phyloP scores from a whole-genome alignment of 2,888 invertebrate genomes.

The Sinotaia quadrata region DNA sequence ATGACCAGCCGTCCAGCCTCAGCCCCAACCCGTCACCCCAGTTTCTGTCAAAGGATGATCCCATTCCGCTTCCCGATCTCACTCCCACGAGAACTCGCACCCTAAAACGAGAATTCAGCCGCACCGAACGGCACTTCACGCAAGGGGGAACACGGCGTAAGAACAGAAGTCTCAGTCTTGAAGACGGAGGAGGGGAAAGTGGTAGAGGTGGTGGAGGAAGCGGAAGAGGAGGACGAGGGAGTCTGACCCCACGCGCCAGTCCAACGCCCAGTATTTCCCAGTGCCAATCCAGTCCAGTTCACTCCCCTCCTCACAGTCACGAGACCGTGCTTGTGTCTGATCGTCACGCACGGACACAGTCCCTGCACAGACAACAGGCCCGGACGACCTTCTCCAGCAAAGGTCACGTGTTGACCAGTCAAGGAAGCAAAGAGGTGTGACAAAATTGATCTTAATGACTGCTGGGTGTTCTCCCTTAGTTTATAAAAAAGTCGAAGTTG shows the following conservation, averaged over 20 bases:
- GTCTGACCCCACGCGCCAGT: constrained; percentile 9
- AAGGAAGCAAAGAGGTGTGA: constrained; percentile 25
- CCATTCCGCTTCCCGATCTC: constrained; percentile 23
- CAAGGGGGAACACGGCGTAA: not conserved
- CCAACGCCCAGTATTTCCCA: constrained; percentile 6
- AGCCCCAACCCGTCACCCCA: not conserved
- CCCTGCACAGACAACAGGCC: constrained; percentile 17
- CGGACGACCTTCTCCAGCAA: not conserved
- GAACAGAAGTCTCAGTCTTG: constrained; percentile 6
- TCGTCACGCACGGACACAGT: constrained; percentile 23
- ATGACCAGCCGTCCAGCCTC: not conserved
- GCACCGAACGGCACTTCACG: constrained; percentile 14
- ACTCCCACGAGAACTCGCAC: constrained; percentile 18
- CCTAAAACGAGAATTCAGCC: constrained; percentile 22
- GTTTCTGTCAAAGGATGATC: not conserved
- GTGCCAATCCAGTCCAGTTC: constrained; percentile 5
- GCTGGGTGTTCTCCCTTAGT: no score
- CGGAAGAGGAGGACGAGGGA: not conserved
- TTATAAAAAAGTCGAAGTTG: no score
- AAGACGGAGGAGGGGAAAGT: not conserved
- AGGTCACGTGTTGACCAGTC: not conserved
- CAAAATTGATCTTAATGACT: no score
- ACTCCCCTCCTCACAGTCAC: not conserved
- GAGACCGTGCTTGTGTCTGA: not conserved
- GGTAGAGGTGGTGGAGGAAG: not conserved